Evolutionary conservation across 2,797 vertebrate species (phyloP).

Genomic region (Coilia nasus): DNA sequence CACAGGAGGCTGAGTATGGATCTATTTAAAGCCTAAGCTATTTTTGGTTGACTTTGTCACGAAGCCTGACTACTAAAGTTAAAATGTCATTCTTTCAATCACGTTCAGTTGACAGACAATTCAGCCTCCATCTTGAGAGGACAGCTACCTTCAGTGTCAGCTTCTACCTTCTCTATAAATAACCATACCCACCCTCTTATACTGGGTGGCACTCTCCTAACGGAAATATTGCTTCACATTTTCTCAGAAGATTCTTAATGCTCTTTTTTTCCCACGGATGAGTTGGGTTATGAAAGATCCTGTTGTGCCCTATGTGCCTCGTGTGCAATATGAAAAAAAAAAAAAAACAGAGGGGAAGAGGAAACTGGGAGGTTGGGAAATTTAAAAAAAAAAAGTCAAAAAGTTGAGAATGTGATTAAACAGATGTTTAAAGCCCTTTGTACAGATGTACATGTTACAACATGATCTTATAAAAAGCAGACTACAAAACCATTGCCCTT

Average conservation of each 20-base stretch:
- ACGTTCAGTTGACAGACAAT: no score
- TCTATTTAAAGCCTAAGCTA: not conserved
- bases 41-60: not conserved
- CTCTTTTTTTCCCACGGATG: conserved; percentile 33
- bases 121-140: not conserved
- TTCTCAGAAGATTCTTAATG: not conserved
- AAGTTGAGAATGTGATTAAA: not conserved
- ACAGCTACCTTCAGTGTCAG: not conserved
- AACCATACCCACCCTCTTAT: not conserved
- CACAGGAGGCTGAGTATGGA: not conserved
- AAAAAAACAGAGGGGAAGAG: not conserved
- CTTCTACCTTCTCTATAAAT: not conserved
- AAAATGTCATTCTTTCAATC: not conserved
- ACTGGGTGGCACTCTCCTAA: not conserved
- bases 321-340: conserved; percentile 48
- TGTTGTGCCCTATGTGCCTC: conserved; percentile 24
- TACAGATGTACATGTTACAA: conserved; percentile 24
- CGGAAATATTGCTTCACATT: conserved; percentile 10
- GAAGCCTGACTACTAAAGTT: not conserved
- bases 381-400: conserved; percentile 1
- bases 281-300: conserved; percentile 38
- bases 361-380: conserved; percentile 41
- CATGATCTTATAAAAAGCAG: conserved; percentile 8
- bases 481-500: conserved; percentile 18
- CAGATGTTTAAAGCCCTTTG: not conserved